phyloP scores from a whole-genome alignment of 2,888 invertebrate genomes.

The Stenotaenia linearis region DNA sequence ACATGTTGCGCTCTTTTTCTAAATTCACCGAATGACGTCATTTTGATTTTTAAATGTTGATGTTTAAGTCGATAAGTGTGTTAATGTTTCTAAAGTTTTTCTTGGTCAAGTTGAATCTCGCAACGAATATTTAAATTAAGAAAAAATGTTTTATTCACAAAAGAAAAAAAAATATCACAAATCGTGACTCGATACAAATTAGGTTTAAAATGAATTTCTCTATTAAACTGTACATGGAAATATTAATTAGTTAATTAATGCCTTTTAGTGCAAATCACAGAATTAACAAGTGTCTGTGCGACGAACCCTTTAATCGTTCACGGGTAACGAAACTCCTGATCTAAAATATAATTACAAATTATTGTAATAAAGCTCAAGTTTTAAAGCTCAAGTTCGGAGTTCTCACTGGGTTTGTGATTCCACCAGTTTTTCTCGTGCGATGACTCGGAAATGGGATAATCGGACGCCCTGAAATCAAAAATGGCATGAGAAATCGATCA shows the following conservation, averaged over 20 bases:
- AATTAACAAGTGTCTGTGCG: background rate
- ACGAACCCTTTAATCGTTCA: background rate
- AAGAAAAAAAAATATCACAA: no score
- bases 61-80: no score
- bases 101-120: no score
- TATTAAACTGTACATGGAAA: no score
- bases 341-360: background rate
- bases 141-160: no score
- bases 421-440: background rate
- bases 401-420: background rate
- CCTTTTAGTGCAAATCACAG: slow-evolving; percentile 17
- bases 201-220: no score
- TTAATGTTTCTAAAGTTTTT: no score
- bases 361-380: background rate
- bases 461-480: background rate
- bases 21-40: no score
- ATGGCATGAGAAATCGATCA: background rate
- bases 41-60: no score
- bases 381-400: background rate
- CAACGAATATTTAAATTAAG: no score
- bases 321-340: background rate
- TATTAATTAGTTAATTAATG: background rate
- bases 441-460: background rate
- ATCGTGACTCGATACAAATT: no score
- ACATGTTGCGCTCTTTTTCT: no score